Evolutionary conservation across 2,113 vertebrate species (phyloP), one percentile per base, ranked within the genome.

Genomic region (Centrocercus urophasianus): DNA sequence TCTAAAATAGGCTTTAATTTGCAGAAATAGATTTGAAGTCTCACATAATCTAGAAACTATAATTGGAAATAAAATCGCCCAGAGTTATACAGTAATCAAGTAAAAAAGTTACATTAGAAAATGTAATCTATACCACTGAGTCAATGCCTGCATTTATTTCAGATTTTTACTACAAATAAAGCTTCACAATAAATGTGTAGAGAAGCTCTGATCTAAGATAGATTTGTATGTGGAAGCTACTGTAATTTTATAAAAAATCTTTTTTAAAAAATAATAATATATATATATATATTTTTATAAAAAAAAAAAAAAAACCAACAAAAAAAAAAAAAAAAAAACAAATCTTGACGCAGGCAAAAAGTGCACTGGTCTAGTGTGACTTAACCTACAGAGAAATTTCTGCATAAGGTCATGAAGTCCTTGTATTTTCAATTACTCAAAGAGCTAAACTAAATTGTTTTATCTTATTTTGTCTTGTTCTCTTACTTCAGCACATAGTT

Each of bases 241-340:
- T 43, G n/a, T 45, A 20, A 63, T 28, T 52, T 70, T 34, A 69
- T 34, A 79, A 69, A 25, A 81, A 57, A 1, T 50, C n/a, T 67
- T 66, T 81, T 1, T 61, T 70, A 2, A 47, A 21, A 40, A 40
- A 2, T 34, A 34, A 34, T 34, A 34, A 34, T 34, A 34, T 34
- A 34, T 34, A 34, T 34, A 34, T 34, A 34, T 34, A 34, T 34
- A 34, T 34, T 34, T 34, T 34, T 2, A 30, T 60, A 54, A 71
- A 70, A 75, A 47, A 70, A 70, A 90, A 90, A 92, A 61, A 27
- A 90, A 92, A 61, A 27, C n/a, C n/a, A n/a, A n/a, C n/a, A 70
- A 70, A 90, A 90, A 92, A 61, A 27, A 90, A 92, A 61, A 27
- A 34, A 34, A 34, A 34, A 34, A 34, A 54, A 8, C 2, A 57